Conservation (phyloP, 2,888 invertebrate genomes). For the Branchellion lobata region DNA sequence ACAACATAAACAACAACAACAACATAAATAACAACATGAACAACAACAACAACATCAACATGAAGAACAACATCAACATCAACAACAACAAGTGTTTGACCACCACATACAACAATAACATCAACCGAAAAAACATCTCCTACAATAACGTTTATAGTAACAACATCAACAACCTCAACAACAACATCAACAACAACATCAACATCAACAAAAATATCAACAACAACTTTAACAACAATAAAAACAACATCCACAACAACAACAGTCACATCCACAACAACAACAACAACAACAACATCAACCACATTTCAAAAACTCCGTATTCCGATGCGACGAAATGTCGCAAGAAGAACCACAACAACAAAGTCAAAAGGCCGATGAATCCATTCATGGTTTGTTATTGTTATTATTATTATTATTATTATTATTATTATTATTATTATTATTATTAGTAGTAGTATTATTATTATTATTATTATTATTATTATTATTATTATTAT, state of each 20-base stretch:
- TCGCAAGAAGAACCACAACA: constrained; percentile 28
- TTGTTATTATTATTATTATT: constrained; percentile 1
- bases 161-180: not conserved
- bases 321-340: constrained; percentile 41
- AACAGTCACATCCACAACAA: not conserved
- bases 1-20: not conserved
- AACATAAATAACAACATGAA: not conserved
- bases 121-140: not conserved
- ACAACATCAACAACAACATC: not conserved
- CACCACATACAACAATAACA: not conserved
- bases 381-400: constrained; percentile 37
- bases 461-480: not conserved
- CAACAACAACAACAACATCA: not conserved
- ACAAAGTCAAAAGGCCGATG: constrained; percentile 41
- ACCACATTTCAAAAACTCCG: constrained; percentile 16
- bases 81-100: not conserved
- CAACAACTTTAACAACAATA: not conserved
- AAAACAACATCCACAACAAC: not conserved
- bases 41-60: not conserved
- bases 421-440: constrained; percentile 6
- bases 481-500: not conserved
- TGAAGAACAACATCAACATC: not conserved
- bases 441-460: not conserved
- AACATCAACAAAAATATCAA: not conserved
- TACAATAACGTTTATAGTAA: not conserved